Percentiles rank a stretch among this genome's conserved stretches.
Evolutionary conservation across 2,113 vertebrate genomes (phyloP).

Genomic region (Serinus canaria): DNA sequence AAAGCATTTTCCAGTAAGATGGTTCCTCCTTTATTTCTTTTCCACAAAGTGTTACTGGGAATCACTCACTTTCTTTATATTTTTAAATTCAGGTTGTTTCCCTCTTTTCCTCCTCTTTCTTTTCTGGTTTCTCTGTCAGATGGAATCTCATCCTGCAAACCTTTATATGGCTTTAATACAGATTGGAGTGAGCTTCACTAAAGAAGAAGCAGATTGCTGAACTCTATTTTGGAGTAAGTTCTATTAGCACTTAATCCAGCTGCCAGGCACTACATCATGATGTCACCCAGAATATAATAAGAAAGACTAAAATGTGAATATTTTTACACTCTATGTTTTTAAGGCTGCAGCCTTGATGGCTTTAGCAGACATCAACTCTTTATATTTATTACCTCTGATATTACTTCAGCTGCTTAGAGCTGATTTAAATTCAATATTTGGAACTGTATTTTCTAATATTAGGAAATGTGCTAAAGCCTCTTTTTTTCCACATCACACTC

Average conservation of each 20-base stretch:
- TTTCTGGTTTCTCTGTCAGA: background rate
- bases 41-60: background rate
- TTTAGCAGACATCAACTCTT: background rate
- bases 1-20: background rate
- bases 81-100: background rate
- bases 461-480: background rate
- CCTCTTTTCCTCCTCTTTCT: background rate
- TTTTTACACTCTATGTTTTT: background rate
- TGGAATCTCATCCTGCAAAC: background rate
- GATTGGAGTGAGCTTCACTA: background rate
- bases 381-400: background rate
- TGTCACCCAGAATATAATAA: background rate
- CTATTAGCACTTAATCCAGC: background rate
- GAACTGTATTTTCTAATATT: background rate
- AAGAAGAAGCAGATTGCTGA: background rate
- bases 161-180: background rate
- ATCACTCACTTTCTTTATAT: background rate
- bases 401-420: background rate
- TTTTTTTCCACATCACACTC: background rate
- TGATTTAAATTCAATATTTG: background rate
- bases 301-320: background rate
- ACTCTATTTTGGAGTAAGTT: background rate
- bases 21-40: background rate
- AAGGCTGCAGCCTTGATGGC: background rate
- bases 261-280: background rate